Percentiles rank a stretch among this genome's conserved stretches.
These are phyloP conservation scores for Neocrepidodera transversa DNA, from an alignment of 2,888 invertebrate genomes.

Conservation along the genomic window DNA sequence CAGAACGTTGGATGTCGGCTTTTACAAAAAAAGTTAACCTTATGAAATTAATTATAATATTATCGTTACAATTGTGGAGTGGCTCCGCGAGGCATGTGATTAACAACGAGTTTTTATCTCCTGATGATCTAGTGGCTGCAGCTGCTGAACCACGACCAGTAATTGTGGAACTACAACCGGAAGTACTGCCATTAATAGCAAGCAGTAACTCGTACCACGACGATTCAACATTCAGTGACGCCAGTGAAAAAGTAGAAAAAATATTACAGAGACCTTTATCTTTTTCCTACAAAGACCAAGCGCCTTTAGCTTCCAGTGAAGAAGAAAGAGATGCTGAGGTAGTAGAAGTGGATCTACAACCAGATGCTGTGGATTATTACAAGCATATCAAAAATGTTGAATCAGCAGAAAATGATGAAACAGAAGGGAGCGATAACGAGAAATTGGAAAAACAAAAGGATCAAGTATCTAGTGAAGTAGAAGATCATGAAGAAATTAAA, in stretches of 20 bases:
- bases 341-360: slow-evolving; percentile 31
- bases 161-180: slow-evolving; percentile 39
- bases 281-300: slow-evolving; percentile 46
- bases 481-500: slow-evolving; percentile 13
- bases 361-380: slow-evolving; percentile 42
- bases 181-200: slow-evolving; percentile 43
- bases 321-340: slow-evolving; percentile 28
- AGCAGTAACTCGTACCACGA: slow-evolving; percentile 30
- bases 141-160: slow-evolving; percentile 50
- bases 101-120: slow-evolving; percentile 14
- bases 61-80: slow-evolving; percentile 2
- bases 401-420: slow-evolving; percentile 22
- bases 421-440: slow-evolving; percentile 20
- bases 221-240: slow-evolving; percentile 39
- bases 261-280: slow-evolving; percentile 50
- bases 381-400: slow-evolving; percentile 37
- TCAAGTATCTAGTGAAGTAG: slow-evolving; percentile 15
- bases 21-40: neutral
- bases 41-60: slow-evolving; percentile 17
- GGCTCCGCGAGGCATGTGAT: slow-evolving; percentile 19
- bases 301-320: slow-evolving; percentile 7
- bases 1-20: slow-evolving; percentile 15
- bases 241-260: slow-evolving; percentile 53
- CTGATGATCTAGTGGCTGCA: slow-evolving; percentile 42
- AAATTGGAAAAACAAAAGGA: too few species aligned